Evolutionary conservation across 2,797 vertebrate genomes (phyloP).

Genomic region (Masticophis lateralis): DNA sequence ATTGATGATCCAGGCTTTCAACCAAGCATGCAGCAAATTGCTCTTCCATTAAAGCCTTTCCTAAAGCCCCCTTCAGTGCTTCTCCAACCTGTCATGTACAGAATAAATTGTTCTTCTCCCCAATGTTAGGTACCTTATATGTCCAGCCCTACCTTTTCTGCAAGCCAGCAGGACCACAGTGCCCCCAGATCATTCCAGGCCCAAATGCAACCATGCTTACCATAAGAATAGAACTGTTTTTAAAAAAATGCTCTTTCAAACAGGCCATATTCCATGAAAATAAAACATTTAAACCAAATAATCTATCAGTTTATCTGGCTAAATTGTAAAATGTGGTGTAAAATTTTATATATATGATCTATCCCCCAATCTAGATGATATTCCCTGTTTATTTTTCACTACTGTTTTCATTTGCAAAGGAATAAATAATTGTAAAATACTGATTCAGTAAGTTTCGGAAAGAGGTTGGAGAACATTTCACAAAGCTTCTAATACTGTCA

Average conservation of each 20-base stretch:
- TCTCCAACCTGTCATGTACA: neutral
- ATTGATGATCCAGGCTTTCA: neutral
- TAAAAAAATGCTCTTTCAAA: neutral
- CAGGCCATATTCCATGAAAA: neutral
- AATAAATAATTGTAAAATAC: accelerated
- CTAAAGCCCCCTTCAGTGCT: neutral
- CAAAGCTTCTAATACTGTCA: neutral
- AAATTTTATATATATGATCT: neutral
- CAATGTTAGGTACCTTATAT: neutral
- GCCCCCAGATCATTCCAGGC: neutral
- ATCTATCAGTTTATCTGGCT: neutral
- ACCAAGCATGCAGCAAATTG: neutral
- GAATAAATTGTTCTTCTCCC: neutral
- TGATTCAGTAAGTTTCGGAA: neutral
- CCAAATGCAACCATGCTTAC: neutral
- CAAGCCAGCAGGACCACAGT: neutral
- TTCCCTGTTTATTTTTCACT: no score
- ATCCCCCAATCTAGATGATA: no score
- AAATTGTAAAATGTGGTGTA: neutral
- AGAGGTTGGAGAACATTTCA: neutral
- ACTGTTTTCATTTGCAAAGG: neutral
- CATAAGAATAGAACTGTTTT: neutral
- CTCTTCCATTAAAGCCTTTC: neutral
- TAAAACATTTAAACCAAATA: neutral
- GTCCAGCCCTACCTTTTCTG: neutral